Conservation (phyloP, 1,140 invertebrate species). For the Lysiphlebus fabarum region DNA sequence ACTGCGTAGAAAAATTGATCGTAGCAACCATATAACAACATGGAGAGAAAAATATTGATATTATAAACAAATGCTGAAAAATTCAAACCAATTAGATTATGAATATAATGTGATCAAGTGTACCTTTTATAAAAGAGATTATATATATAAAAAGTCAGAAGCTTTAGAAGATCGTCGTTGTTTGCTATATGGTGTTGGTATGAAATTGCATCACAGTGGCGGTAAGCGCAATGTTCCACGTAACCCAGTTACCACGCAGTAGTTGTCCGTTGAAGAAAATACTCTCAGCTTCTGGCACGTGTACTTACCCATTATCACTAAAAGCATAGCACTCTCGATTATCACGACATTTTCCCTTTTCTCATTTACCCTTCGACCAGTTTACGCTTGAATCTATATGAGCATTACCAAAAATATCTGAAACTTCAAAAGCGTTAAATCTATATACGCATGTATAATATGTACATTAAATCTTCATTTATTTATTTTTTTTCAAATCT, state of each 20-base stretch:
- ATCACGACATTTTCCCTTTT: slow-evolving; percentile 44
- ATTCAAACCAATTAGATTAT: too few species aligned
- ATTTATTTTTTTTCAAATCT: too few species aligned
- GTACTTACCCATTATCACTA: slow-evolving; percentile 53
- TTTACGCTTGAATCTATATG: slow-evolving; percentile 17
- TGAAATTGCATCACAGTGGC: slow-evolving; percentile 42
- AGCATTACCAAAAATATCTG: background rate
- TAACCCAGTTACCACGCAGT: slow-evolving; percentile 52
- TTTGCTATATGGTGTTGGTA: slow-evolving; percentile 32
- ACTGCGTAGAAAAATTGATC: too few species aligned
- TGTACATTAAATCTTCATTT: too few species aligned
- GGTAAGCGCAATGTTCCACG: slow-evolving; percentile 50
- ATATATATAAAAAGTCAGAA: too few species aligned
- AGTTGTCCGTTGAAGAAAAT: slow-evolving; percentile 43
- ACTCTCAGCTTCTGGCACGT: slow-evolving; percentile 41
- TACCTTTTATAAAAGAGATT: too few species aligned
- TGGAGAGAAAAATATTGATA: too few species aligned
- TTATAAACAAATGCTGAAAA: too few species aligned
- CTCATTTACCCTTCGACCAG: slow-evolving; percentile 13
- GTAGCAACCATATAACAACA: too few species aligned
- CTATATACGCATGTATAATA: background rate
- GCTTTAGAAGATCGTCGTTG: slow-evolving; percentile 23
- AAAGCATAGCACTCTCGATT: slow-evolving; percentile 54
- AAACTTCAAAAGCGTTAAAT: slow-evolving; percentile 1
- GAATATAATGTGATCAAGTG: too few species aligned